phyloP scores from a whole-genome alignment of 2,888 invertebrate species.

The Onchidella celtica region DNA sequence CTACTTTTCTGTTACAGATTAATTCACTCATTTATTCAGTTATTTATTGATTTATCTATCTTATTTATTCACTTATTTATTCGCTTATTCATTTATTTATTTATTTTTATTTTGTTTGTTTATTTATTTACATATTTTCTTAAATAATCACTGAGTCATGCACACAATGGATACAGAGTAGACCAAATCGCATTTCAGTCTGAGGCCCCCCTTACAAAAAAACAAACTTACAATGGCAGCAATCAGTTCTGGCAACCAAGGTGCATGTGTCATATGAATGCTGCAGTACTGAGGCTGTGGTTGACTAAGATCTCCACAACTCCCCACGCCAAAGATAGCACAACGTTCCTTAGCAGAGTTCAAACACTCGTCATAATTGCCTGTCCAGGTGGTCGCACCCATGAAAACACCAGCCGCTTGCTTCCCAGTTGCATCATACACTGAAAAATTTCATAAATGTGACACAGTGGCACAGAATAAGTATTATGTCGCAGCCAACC shows the following conservation, averaged over 20 bases:
- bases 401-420: conserved; percentile 40
- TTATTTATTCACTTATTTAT: too few relatives aligned
- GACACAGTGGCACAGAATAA: not conserved
- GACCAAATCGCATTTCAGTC: too few relatives aligned
- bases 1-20: too few relatives aligned
- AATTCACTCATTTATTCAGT: too few relatives aligned
- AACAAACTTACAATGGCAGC: conserved; percentile 42
- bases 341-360: not conserved
- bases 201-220: too few relatives aligned
- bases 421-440: conserved; percentile 50
- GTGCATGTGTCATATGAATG: conserved; percentile 40
- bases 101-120: too few relatives aligned
- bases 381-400: conserved; percentile 41
- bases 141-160: too few relatives aligned
- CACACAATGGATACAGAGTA: too few relatives aligned
- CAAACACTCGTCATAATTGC: conserved; percentile 51
- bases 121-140: too few relatives aligned
- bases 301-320: not conserved
- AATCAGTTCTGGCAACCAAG: conserved; percentile 40
- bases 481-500: not conserved
- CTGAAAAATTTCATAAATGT: conserved; percentile 32
- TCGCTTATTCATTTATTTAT: too few relatives aligned
- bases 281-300: conserved; percentile 43
- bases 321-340: not conserved
- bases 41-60: too few relatives aligned